Conservation (phyloP, 2,797 vertebrate species). For the Semaprochilodus insignis region DNA sequence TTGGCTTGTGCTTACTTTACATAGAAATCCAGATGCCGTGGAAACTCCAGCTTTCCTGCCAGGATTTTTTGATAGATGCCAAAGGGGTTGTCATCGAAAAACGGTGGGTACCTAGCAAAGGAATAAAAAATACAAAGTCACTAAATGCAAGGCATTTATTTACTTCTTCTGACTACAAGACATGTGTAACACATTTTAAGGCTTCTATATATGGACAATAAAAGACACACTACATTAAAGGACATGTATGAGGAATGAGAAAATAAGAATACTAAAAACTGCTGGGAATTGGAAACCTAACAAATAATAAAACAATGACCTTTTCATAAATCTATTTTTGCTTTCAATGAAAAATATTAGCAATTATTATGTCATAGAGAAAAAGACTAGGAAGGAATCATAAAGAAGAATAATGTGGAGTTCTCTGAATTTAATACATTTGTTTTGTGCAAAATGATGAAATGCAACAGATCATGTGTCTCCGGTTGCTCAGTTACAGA, state of each 20-base stretch:
- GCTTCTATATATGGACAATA: too few species aligned
- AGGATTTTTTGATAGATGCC: constrained; percentile 98
- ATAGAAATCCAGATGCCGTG: constrained; percentile 94
- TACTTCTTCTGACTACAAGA: not conserved
- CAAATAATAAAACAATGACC: not conserved
- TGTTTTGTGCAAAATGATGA: constrained; percentile 1
- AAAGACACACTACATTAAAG: not conserved
- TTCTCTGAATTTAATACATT: constrained; percentile 32
- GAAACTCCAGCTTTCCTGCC: constrained; percentile 94
- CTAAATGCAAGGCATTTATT: not conserved
- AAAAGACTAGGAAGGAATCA: constrained; percentile 2
- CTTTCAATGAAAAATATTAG: not conserved
- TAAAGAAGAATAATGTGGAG: not conserved
- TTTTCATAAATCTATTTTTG: not conserved
- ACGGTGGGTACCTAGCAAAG: constrained; percentile 87
- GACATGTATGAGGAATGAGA: not conserved
- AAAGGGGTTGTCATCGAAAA: constrained; percentile 97
- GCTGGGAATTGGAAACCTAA: not conserved
- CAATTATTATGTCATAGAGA: constrained; percentile 20
- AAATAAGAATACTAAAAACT: not conserved
- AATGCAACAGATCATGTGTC: constrained; percentile 21
- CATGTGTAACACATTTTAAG: not conserved
- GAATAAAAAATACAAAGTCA: not conserved
- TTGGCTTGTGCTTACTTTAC: constrained; percentile 87
- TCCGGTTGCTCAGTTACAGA: constrained; percentile 37